Evolutionary conservation across 1,140 invertebrate species (phyloP), one percentile per base, ranked within the genome.

Genomic region (Magallana gigas): DNA sequence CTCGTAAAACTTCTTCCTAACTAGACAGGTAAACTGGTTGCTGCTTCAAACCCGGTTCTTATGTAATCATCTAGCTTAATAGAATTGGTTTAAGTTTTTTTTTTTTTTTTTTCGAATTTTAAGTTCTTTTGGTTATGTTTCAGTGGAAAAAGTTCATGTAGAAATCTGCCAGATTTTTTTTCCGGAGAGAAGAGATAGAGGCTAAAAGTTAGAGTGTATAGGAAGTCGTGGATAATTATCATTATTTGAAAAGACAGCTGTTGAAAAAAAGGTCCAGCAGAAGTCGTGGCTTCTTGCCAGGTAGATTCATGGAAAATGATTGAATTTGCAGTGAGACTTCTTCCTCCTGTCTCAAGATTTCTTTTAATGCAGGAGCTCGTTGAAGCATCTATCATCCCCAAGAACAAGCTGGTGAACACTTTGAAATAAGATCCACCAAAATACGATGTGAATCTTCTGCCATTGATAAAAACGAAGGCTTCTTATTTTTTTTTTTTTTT

Each of bases 191-290:
- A 36, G 12, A 48, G 23, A 76, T 11, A 76, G 36, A 23, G 18
- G 23, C 36, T 18, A 76, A 76, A 76, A 76, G 68, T 29, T 48
- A 76, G 3, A 62, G 8, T 29, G 68, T 76, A 23, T 23, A 76
- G 23, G 36, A 48, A 11, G 68, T 18, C 68, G 23, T 76, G 68
- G 36, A 76, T 76, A 29, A 76, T 76, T 18, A 76, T 76, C 23
- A 76, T 76, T 76, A 76, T 76, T 76, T 76, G 68, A 76, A 71
- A 23, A 76, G 68, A 76, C 68, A 76, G 68, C 68, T 76, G 64
- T 68, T 68, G 64, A 68, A 68, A 68, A 23, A 76, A 48, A 76
- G 68, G 68, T 76, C 68, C 68, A 18, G 23, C 68, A 76, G 23
- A 76, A 76, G 23, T 29, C 23, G 23, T 76, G 68, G 68, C 68